phyloP scores from a whole-genome alignment of 1,140 invertebrate species.

The Solenopsis fugax region DNA sequence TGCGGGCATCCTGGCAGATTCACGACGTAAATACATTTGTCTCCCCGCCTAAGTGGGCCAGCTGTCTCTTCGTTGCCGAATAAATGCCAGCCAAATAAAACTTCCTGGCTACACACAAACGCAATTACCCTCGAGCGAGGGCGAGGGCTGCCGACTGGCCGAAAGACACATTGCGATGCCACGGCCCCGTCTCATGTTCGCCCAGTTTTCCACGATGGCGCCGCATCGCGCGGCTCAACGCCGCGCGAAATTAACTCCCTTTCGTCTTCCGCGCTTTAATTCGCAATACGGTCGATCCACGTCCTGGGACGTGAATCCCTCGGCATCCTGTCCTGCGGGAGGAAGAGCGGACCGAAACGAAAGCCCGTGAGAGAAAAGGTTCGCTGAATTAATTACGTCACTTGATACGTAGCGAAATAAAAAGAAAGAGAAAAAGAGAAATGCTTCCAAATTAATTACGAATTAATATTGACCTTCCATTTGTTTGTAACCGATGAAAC shows the following conservation, averaged over 20 bases:
- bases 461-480: constrained; percentile 39
- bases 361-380: background rate
- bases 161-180: constrained; percentile 77
- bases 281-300: constrained; percentile 52
- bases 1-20: constrained; percentile 77
- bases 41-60: constrained; percentile 77
- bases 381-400: constrained; percentile 45
- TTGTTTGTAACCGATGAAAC: background rate
- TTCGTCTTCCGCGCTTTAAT: constrained; percentile 58
- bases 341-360: background rate
- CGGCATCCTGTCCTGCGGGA: constrained; percentile 5
- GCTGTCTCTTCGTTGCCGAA: constrained; percentile 80
- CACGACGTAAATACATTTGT: constrained; percentile 80
- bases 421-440: background rate
- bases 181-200: constrained; percentile 52
- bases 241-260: constrained; percentile 67
- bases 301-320: constrained; percentile 22
- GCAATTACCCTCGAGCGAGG: constrained; percentile 76
- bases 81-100: constrained; percentile 81
- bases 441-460: constrained; percentile 16
- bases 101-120: constrained; percentile 80
- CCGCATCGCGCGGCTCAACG: constrained; percentile 57
- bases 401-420: background rate
- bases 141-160: constrained; percentile 58
- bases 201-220: constrained; percentile 45